Evolutionary conservation across 2,888 invertebrate species (phyloP).

Genomic region (Melolontha melolontha): DNA sequence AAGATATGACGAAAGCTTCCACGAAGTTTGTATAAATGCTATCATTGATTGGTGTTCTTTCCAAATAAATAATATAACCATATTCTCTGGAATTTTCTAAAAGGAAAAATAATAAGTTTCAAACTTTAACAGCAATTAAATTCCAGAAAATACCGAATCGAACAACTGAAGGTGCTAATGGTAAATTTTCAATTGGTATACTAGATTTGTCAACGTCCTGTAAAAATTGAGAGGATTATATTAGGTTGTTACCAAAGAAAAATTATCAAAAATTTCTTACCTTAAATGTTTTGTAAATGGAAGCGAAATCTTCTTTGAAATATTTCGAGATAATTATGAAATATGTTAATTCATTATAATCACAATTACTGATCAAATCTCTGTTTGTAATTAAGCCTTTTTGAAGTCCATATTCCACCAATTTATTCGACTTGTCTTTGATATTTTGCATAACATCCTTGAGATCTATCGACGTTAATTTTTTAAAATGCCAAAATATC

Average conservation of each 20-base stretch:
- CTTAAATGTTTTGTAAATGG: neutral
- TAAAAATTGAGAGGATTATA: neutral
- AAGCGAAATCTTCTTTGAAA: slow-evolving; percentile 42
- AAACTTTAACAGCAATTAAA: too few species aligned
- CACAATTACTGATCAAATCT: neutral
- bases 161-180: neutral
- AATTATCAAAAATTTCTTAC: neutral
- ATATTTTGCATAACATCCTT: slow-evolving; percentile 18
- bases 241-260: too few species aligned
- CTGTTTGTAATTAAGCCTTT: neutral
- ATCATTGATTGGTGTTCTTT: slow-evolving; percentile 17
- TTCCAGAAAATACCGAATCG: slow-evolving; percentile 3
- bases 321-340: slow-evolving; percentile 33
- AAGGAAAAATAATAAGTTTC: neutral
- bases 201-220: slow-evolving; percentile 1
- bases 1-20: slow-evolving; percentile 39
- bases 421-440: neutral
- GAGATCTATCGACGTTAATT: slow-evolving; percentile 26
- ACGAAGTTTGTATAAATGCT: slow-evolving; percentile 19
- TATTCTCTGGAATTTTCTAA: slow-evolving; percentile 12
- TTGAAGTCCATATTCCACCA: slow-evolving; percentile 4
- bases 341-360: slow-evolving; percentile 2
- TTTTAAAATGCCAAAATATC: slow-evolving; percentile 34
- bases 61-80: slow-evolving; percentile 14
- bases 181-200: slow-evolving; percentile 2